Percentiles rank a stretch among this genome's conserved stretches.
phyloP scores from a whole-genome alignment of 1,140 invertebrate species.

The Dryas iulia region DNA sequence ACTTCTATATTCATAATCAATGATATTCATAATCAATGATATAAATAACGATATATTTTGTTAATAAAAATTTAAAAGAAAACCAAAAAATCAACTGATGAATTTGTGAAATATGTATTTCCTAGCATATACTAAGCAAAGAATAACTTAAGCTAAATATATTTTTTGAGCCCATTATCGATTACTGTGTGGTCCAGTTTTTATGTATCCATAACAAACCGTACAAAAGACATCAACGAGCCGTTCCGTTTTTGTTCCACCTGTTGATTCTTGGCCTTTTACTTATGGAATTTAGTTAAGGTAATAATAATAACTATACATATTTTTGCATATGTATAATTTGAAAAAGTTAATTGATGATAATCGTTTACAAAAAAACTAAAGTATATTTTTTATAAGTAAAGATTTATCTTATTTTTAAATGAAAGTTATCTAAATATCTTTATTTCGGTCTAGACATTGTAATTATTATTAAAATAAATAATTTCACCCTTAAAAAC shows the following conservation, averaged over 20 bases:
- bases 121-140: too few species aligned
- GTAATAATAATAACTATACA: background rate
- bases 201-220: background rate
- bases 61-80: too few species aligned
- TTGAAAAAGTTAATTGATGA: background rate
- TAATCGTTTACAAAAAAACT: too few species aligned
- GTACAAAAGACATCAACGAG: constrained; percentile 28
- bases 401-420: too few species aligned
- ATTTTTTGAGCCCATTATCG: background rate
- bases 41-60: too few species aligned
- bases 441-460: background rate
- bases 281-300: background rate
- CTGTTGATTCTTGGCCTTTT: constrained; percentile 11
- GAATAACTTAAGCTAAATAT: background rate
- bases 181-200: background rate
- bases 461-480: background rate
- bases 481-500: constrained; percentile 23
- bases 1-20: too few species aligned
- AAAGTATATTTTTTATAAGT: too few species aligned
- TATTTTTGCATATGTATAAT: background rate
- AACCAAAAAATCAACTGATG: background rate
- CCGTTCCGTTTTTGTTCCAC: constrained; percentile 1
- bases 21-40: too few species aligned
- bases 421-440: too few species aligned
- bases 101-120: background rate